phyloP scores from a whole-genome alignment of 2,888 invertebrate species.

The Drosophila histrio region DNA sequence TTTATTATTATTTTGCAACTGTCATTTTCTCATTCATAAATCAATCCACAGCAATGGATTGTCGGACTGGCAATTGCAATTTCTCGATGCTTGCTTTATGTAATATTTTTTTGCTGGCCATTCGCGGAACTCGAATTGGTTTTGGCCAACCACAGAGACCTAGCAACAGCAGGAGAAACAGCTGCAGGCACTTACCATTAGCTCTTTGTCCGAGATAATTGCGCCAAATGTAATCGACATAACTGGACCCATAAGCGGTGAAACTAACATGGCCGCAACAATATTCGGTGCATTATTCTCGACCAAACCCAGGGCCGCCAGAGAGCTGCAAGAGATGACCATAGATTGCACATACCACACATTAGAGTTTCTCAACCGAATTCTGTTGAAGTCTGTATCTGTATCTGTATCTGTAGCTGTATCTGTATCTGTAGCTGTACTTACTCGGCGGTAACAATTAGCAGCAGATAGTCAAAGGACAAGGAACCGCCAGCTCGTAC shows the following conservation, averaged over 20 bases:
- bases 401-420: neutral
- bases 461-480: slow-evolving; percentile 92
- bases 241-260: slow-evolving; percentile 92
- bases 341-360: neutral
- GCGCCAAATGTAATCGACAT: slow-evolving; percentile 94
- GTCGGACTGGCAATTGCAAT: slow-evolving; percentile 5
- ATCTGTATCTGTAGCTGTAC: slow-evolving; percentile 65
- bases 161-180: neutral
- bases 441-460: slow-evolving; percentile 93
- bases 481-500: slow-evolving; percentile 90
- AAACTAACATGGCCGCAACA: slow-evolving; percentile 91
- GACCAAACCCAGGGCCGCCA: slow-evolving; percentile 92
- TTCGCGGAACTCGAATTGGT: slow-evolving; percentile 27
- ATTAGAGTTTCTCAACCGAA: slow-evolving; percentile 1
- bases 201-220: slow-evolving; percentile 89
- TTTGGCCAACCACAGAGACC: slow-evolving; percentile 35
- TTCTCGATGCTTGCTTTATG: slow-evolving; percentile 9
- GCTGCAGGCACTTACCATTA: slow-evolving; percentile 84
- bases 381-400: neutral
- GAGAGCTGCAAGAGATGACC: slow-evolving; percentile 86
- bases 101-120: neutral
- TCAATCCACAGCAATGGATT: slow-evolving; percentile 12
- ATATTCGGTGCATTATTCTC: slow-evolving; percentile 94
- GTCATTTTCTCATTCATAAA: slow-evolving; percentile 21
- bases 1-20: slow-evolving; percentile 54